Percentiles rank a stretch among this genome's conserved stretches.
Evolutionary conservation across 2,113 vertebrate genomes (phyloP).

Genomic region (Tauraco erythrolophus): DNA sequence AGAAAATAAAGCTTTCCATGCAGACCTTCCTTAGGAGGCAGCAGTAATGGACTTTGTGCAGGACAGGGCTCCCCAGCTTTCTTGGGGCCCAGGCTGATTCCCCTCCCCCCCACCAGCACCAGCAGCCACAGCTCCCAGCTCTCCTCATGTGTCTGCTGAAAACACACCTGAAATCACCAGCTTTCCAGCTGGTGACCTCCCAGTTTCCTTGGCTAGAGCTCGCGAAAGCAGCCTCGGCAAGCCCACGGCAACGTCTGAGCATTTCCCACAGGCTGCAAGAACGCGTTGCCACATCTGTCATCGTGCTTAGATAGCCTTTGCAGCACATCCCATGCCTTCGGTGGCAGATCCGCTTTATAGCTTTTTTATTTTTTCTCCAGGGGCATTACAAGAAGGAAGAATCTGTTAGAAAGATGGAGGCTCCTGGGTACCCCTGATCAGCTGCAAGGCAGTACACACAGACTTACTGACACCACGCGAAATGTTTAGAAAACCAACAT

Average conservation of each 20-base stretch:
- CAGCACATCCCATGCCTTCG: fast-evolving
- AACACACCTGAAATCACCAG: background rate
- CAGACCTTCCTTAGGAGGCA: fast-evolving
- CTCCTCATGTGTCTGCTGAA: background rate
- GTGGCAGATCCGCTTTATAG: background rate
- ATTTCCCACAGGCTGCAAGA: background rate
- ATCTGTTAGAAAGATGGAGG: background rate
- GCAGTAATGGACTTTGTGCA: fast-evolving
- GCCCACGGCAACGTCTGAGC: fast-evolving
- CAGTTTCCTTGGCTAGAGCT: fast-evolving
- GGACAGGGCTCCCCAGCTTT: background rate
- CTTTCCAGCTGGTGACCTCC: background rate
- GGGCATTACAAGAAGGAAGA: background rate
- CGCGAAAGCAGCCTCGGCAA: background rate
- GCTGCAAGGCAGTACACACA: background rate
- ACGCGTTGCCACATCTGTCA: background rate
- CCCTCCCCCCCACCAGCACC: fast-evolving
- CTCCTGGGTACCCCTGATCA: background rate
- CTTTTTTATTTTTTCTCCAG: background rate
- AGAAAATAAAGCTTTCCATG: fast-evolving
- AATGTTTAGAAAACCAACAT: background rate
- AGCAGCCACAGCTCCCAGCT: background rate
- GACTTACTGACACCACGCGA: background rate
- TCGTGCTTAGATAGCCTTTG: background rate
- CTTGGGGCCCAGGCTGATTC: fast-evolving